Conservation (phyloP, 1,140 invertebrate species). For the Neodiprion fabricii region DNA sequence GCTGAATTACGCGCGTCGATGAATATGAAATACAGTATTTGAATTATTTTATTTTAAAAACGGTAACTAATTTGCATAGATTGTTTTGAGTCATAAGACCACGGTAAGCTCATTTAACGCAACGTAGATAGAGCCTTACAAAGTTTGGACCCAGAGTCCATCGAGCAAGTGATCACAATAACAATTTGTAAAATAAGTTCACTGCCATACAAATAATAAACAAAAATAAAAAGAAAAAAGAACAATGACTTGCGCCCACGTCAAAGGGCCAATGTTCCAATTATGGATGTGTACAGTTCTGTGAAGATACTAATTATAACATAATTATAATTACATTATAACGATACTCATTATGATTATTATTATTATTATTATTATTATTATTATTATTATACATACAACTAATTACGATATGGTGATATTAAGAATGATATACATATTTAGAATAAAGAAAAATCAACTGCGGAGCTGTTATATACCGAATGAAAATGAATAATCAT, state of each 20-base stretch:
- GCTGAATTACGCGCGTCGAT: too few species aligned
- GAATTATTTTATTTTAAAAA: not conserved
- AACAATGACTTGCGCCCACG: slow-evolving; percentile 37
- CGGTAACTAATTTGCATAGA: slow-evolving; percentile 3
- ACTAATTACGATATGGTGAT: slow-evolving; percentile 40
- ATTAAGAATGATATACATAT: slow-evolving; percentile 45
- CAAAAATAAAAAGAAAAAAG: too few species aligned
- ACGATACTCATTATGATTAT: slow-evolving; percentile 42
- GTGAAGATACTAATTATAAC: slow-evolving; percentile 46
- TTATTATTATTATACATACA: slow-evolving; percentile 36
- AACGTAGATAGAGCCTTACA: slow-evolving; percentile 32
- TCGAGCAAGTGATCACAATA: slow-evolving; percentile 45
- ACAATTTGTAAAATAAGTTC: slow-evolving; percentile 50
- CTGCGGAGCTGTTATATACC: slow-evolving; percentile 36
- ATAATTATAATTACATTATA: slow-evolving; percentile 45
- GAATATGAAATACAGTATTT: too few species aligned
- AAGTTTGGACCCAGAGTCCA: slow-evolving; percentile 40
- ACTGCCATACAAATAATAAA: slow-evolving; percentile 45
- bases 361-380: not conserved
- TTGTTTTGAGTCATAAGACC: slow-evolving; percentile 38
- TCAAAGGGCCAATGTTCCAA: slow-evolving; percentile 40
- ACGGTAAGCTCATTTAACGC: slow-evolving; percentile 24
- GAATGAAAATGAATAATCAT: slow-evolving; percentile 31
- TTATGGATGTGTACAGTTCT: slow-evolving; percentile 51
- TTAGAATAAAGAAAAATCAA: slow-evolving; percentile 34